phyloP scores from a whole-genome alignment of 2,113 vertebrate species.

The Syrrhaptes paradoxus region DNA sequence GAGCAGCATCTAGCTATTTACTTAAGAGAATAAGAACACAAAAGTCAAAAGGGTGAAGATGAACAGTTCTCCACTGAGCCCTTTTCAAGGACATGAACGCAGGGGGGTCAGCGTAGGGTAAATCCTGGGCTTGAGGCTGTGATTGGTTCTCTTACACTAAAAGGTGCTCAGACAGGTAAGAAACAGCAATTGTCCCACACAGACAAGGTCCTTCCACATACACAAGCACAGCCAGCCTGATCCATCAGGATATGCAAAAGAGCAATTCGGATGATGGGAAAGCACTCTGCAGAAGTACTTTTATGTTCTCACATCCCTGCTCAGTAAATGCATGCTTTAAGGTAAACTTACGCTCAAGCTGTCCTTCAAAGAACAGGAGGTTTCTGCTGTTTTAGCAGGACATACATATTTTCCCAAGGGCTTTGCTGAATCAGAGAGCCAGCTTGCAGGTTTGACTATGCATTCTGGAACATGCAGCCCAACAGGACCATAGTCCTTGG shows the following conservation, averaged over 20 bases:
- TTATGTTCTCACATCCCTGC: neutral
- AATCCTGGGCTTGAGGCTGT: neutral
- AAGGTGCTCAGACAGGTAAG: neutral
- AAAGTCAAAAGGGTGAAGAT: neutral
- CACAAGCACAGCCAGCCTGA: neutral
- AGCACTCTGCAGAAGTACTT: neutral
- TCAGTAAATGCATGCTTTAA: neutral
- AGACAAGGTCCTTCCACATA: neutral
- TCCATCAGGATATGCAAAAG: neutral
- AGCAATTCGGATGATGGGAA: neutral
- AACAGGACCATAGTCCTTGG: neutral
- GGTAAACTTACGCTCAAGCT: neutral
- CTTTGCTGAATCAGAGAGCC: neutral
- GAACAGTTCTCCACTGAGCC: neutral
- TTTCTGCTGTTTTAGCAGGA: neutral
- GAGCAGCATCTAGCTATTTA: neutral
- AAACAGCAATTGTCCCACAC: neutral
- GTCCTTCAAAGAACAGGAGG: neutral
- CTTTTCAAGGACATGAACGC: neutral
- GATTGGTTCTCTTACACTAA: neutral
- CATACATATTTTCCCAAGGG: neutral
- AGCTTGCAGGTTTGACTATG: neutral
- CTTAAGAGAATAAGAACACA: neutral
- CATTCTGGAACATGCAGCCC: neutral
- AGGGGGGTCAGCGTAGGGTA: neutral